phyloP scores from a whole-genome alignment of 2,888 invertebrate species.

The Galerucella calmariensis region DNA sequence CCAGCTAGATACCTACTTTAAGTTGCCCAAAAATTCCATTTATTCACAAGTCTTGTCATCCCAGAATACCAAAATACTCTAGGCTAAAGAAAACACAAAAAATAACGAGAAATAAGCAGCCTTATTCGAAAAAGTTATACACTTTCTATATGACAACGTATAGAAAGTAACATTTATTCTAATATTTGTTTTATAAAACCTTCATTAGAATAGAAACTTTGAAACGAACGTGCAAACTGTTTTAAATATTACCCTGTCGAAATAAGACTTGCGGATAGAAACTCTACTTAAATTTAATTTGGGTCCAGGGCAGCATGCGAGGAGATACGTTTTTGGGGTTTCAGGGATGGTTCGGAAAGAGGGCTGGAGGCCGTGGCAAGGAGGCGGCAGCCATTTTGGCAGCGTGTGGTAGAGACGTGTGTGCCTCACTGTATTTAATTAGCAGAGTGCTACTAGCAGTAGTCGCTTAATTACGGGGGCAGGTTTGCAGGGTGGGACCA shows the following conservation, averaged over 20 bases:
- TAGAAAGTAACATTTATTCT: not conserved
- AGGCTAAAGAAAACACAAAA: too few relatives aligned
- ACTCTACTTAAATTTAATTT: constrained; percentile 64
- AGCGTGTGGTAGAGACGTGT: constrained; percentile 61
- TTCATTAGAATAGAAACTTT: not conserved
- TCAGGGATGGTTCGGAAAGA: constrained; percentile 15
- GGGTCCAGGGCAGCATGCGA: constrained; percentile 55
- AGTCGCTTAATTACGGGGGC: constrained; percentile 64
- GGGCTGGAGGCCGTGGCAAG: constrained; percentile 17
- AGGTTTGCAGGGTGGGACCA: constrained; percentile 60
- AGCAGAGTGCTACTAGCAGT: constrained; percentile 62
- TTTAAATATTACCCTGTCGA: constrained; percentile 18
- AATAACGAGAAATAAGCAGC: too few relatives aligned
- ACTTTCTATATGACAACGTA: too few relatives aligned
- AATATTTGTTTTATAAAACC: not conserved
- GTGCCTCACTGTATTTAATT: constrained; percentile 63
- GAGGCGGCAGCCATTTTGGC: constrained; percentile 55
- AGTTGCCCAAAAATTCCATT: too few relatives aligned
- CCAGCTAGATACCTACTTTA: too few relatives aligned
- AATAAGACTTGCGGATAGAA: constrained; percentile 54
- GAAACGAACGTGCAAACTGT: not conserved
- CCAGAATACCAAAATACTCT: too few relatives aligned
- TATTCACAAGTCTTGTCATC: too few relatives aligned
- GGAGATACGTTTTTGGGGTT: constrained; percentile 35
- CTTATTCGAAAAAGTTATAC: too few relatives aligned